These are phyloP conservation scores for Polymixis lichenea DNA, from an alignment of 2,888 invertebrate species.

Conservation along the genomic window DNA sequence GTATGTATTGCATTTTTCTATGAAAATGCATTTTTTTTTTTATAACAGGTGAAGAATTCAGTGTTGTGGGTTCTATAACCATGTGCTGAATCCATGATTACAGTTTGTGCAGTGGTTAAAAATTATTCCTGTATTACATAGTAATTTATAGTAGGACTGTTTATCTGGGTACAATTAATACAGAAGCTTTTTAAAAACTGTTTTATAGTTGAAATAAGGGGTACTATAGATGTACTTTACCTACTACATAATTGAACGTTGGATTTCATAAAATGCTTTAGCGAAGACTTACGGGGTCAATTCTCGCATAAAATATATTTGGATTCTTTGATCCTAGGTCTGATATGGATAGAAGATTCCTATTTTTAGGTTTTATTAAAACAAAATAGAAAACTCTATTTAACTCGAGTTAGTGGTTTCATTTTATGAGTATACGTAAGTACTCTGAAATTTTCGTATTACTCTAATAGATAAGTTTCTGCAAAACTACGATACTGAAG, in stretches of 20 bases:
- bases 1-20: no score
- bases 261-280: neutral
- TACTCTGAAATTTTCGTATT: neutral
- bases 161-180: neutral
- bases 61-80: no score
- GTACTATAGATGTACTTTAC: neutral
- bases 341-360: no score
- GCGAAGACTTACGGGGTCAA: neutral
- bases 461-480: neutral
- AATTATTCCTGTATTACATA: neutral
- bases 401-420: neutral
- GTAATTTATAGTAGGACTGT: neutral
- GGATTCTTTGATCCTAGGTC: neutral
- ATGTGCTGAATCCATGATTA: no score
- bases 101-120: no score
- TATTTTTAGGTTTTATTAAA: no score
- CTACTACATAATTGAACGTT: neutral
- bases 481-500: neutral
- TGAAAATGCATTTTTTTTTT: no score
- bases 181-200: neutral
- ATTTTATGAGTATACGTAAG: neutral
- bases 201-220: neutral
- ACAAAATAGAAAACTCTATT: no score
- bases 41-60: no score
- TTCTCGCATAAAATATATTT: neutral